Base-by-base conservation (phyloP, 2,797 vertebrate species). In the Gila robusta region DNA sequence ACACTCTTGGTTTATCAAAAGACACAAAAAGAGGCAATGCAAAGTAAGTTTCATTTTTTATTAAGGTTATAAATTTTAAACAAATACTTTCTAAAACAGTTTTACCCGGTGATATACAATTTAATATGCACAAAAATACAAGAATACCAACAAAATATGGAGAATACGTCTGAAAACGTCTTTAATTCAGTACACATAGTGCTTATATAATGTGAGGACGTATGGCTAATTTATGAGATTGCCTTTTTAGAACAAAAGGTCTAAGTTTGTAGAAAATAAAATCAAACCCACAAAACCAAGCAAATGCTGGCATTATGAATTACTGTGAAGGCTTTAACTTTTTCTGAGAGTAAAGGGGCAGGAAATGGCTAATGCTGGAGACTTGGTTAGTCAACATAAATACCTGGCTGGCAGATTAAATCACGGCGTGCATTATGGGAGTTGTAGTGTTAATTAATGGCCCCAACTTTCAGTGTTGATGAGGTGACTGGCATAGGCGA, bases 181-280 rank as follows among this genome's bases (percentile, higher is more conserved):
- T 96, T 95, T 94, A 93, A 95, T 93, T 96, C 95, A 94, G 95
- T 96, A 95, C 96, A 97, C 96, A 95, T 91, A 96, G 96, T 95
- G 96, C 95, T 95, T 94, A 93, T 95, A 95, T 95, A 94, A 94
- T 92, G 92, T 94, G 94, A 95, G 94, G 92, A 94, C 90, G 93
- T 94, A 95, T 90, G 94, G 94, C 94, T 93, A 94, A 95, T 94
- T 93, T 91, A 91, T 81, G 93, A 94, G 92, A 93, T 93, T 93
- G 94, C 96, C 97, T 98, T 98, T 97, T 96, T 96, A 97, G 95
- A 98, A 98, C 97, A 98, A 98, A 98, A 98, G 97, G 96, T 94
- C 95, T 93, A 88, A 90, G 70, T 90, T 90, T 90, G 89, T 91
- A 89, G 88, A 92, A 92, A 92, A 94, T 92, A 93, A 94, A 93